Evolutionary conservation across 1,140 invertebrate species (phyloP).

Genomic region (Acromyrmex charruanus): DNA sequence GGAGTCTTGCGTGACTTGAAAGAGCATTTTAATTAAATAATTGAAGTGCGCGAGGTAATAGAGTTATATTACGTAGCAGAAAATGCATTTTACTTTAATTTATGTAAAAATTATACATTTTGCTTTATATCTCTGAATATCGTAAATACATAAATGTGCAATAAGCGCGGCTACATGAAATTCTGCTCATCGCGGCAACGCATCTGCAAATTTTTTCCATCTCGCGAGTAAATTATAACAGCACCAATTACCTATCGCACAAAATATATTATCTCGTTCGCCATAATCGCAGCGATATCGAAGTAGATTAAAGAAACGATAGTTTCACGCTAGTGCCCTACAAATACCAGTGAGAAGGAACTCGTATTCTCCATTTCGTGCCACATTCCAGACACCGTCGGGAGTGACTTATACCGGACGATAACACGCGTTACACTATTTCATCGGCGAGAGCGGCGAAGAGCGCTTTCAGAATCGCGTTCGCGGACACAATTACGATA

Average conservation of each 20-base stretch:
- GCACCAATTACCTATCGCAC: neutral
- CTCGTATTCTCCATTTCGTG: conserved; percentile 29
- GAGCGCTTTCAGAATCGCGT: conserved; percentile 15
- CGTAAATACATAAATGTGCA: neutral
- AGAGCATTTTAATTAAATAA: conserved; percentile 2
- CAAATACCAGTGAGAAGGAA: conserved; percentile 53
- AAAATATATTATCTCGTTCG: conserved; percentile 10
- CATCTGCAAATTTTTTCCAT: neutral
- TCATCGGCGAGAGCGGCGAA: conserved; percentile 3
- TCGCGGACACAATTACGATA: conserved; percentile 57
- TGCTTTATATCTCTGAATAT: neutral
- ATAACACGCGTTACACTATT: conserved; percentile 42
- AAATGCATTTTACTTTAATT: neutral
- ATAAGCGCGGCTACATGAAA: neutral
- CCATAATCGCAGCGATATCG: conserved; percentile 27
- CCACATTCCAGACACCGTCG: conserved; percentile 43
- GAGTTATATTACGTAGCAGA: neutral
- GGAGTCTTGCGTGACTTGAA: conserved; percentile 14
- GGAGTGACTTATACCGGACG: conserved; percentile 39
- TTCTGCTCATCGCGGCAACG: neutral
- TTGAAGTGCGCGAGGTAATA: neutral
- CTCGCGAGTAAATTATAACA: neutral
- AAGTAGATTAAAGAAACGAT: conserved; percentile 44
- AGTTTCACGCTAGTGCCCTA: conserved; percentile 56
- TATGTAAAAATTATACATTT: conserved; percentile 4